These are phyloP conservation scores for Eupithecia tripunctaria DNA, from an alignment of 2,888 invertebrate species.

Conservation along the genomic window DNA sequence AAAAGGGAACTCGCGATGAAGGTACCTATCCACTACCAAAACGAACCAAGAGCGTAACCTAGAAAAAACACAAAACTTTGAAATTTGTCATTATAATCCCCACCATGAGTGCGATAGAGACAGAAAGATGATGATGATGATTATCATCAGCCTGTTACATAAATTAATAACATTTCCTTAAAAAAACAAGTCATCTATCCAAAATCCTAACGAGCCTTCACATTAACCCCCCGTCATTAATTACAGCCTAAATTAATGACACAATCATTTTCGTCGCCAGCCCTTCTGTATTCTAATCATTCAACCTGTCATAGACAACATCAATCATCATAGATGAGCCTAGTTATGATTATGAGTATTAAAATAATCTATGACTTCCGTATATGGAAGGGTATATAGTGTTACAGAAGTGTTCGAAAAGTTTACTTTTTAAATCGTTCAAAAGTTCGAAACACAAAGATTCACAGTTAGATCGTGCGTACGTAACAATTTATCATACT, in stretches of 20 bases:
- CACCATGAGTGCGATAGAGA: neutral
- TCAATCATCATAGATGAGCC: slow-evolving; percentile 36
- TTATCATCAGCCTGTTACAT: neutral
- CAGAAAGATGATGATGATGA: neutral
- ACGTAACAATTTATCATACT: too few relatives aligned
- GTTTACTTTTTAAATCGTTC: neutral
- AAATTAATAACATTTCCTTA: neutral
- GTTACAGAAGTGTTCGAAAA: neutral
- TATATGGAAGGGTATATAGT: too few relatives aligned
- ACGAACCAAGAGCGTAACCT: too few relatives aligned
- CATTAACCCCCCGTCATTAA: slow-evolving; percentile 22
- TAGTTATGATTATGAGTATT: neutral
- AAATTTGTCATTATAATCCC: neutral
- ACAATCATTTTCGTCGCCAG: slow-evolving; percentile 24
- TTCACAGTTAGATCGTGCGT: neutral
- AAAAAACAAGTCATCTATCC: slow-evolving; percentile 17
- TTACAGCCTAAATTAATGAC: slow-evolving; percentile 36
- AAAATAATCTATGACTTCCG: slow-evolving; percentile 1
- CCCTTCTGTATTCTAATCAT: slow-evolving; percentile 32
- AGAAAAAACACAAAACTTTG: neutral
- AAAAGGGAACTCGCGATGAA: too few relatives aligned
- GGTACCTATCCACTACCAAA: too few relatives aligned
- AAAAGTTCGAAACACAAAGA: neutral
- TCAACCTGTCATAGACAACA: slow-evolving; percentile 34
- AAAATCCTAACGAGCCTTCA: slow-evolving; percentile 20